Base-by-base conservation (phyloP, 30 jellyfish, hydroid and myxozoan genomes). In the Cassiopea andromeda region DNA sequence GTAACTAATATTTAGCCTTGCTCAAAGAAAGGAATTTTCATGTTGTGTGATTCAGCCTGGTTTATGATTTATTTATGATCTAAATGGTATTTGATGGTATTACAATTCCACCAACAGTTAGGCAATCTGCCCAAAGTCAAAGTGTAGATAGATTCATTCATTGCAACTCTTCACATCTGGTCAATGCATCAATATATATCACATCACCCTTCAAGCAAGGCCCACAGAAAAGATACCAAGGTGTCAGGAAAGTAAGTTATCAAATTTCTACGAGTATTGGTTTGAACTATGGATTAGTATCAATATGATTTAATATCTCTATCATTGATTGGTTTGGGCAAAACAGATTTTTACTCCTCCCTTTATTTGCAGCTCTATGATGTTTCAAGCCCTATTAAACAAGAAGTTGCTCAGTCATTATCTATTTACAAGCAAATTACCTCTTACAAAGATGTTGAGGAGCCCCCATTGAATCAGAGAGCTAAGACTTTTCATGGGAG, bases 121-220 rank as follows among this genome's bases (percentile, higher is more conserved):
- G 17, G 12, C 13, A 64, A 48, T 47, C 43, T 73, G 47, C 7
- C 83, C 64, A 16, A 6, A 46, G 78, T 14, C 66, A 61, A 7
- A 19, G 18, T 7, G n/a, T 15, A 16, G 49, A 7, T 60, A 48
- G 38, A 0, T 58, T 82, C 27, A 16, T 58, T 4, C 80, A 83
- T 16, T 83, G 46, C 46, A 67, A 83, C 66, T 45, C 75, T 15
- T 73, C 70, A 7, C 58, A 45, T 27, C 80, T 45, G 9, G 70
- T 60, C 17, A 71, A 75, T 16, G 77, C 75, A n/a, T 73, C 93
- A 46, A 80, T 73, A 60, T 85, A 85, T 85, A 83, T 85, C 48
- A 73, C 88, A 75, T 85, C 93, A 0, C 93, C 93, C 2, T 85
- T 85, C 48, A 85, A 85, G 43, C 93, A 85, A 54, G 76, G 93